phyloP scores from a whole-genome alignment of 2,888 invertebrate genomes.

The Epicampocera succincta region DNA sequence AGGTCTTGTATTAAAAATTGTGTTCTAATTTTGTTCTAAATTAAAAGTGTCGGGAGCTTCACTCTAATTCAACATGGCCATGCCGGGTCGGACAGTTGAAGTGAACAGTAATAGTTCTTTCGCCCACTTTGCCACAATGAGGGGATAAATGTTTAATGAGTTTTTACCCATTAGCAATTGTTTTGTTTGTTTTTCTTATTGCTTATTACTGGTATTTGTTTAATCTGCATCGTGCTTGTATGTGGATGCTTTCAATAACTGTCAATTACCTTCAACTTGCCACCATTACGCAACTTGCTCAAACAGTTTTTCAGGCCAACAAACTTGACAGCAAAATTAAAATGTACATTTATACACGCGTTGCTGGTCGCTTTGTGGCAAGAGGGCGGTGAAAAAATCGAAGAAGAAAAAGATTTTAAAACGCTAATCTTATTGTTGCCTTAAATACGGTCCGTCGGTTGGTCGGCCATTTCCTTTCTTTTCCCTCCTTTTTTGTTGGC shows the following conservation, averaged over 20 bases:
- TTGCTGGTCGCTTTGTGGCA: neutral
- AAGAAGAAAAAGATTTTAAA: neutral
- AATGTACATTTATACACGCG: neutral
- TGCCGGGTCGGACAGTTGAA: no score
- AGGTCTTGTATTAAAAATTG: no score
- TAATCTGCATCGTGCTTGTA: neutral
- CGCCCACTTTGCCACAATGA: no score
- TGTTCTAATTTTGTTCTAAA: no score
- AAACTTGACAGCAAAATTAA: slow-evolving; percentile 24
- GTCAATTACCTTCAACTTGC: slow-evolving; percentile 61
- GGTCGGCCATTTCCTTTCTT: neutral
- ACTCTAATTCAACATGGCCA: no score
- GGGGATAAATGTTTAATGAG: no score
- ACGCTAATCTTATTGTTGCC: slow-evolving; percentile 24
- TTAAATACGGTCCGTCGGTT: neutral
- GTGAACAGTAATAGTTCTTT: no score
- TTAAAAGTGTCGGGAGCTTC: no score
- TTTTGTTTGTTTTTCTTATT: slow-evolving; percentile 5
- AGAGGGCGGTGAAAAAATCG: neutral
- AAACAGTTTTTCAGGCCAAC: slow-evolving; percentile 25
- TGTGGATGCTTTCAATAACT: slow-evolving; percentile 40
- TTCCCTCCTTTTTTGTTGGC: neutral
- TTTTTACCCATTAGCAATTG: no score
- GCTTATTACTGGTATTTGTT: neutral
- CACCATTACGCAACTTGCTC: slow-evolving; percentile 49